Percentiles rank a stretch among this genome's conserved stretches.
phyloP scores from a whole-genome alignment of 2,797 vertebrate species.

The Gambelia wislizenii region DNA sequence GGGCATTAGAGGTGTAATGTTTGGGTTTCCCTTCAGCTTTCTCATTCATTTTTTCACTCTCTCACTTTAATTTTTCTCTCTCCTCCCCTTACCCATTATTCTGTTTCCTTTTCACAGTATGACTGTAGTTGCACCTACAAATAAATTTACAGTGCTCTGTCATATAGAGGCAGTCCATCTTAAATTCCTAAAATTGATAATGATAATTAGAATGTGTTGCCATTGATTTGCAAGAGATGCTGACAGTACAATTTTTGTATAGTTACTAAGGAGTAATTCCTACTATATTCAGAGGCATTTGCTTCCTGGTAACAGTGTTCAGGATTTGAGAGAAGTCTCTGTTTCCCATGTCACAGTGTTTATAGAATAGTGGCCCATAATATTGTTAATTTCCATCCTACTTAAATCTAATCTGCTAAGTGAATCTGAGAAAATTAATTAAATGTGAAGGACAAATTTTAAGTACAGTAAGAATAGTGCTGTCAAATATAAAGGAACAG shows the following conservation, averaged over 20 bases:
- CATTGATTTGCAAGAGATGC: background rate
- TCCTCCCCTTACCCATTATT: background rate
- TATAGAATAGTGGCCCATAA: background rate
- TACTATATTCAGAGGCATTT: background rate
- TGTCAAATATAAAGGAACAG: constrained; percentile 18
- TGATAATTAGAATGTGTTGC: background rate
- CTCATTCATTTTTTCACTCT: background rate
- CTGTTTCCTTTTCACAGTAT: background rate
- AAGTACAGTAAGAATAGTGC: constrained; percentile 16
- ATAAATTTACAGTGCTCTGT: background rate
- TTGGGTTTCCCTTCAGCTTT: background rate
- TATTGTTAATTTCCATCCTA: background rate
- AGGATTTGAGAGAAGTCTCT: background rate
- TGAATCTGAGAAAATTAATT: constrained; percentile 1
- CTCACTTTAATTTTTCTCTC: background rate
- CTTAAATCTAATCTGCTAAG: constrained; percentile 22
- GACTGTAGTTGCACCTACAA: background rate
- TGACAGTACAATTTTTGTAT: background rate
- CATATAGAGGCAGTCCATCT: background rate
- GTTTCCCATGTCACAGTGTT: background rate
- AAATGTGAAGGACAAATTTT: constrained; percentile 20
- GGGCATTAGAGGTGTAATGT: too few relatives aligned
- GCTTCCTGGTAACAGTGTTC: background rate
- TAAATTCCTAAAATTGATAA: background rate
- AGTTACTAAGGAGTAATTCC: background rate